Conservation (phyloP, 2,797 vertebrate genomes). For the Enteromius fasciolatus region DNA sequence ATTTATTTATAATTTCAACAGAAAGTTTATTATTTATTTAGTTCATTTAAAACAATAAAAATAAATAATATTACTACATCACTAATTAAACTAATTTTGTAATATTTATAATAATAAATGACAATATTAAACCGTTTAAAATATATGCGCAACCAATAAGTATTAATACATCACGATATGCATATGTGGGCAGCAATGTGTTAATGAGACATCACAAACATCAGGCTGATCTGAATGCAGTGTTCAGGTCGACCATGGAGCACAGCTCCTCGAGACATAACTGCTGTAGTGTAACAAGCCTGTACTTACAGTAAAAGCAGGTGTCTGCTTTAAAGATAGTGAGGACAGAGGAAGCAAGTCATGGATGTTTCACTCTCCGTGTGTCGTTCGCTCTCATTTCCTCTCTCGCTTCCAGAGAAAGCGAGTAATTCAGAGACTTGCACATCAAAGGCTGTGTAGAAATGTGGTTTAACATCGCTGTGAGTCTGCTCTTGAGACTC, state of each 20-base stretch:
- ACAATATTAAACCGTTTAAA: too few species aligned
- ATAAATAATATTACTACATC: too few species aligned
- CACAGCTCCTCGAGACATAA: background rate
- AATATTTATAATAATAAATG: too few species aligned
- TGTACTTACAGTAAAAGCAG: background rate
- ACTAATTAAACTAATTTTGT: too few species aligned
- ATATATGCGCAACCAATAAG: background rate
- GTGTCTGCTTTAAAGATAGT: background rate
- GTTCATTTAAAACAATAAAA: too few species aligned
- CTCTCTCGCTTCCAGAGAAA: conserved; percentile 31
- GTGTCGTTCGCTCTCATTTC: conserved; percentile 47
- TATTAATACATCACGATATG: background rate
- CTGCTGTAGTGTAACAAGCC: background rate
- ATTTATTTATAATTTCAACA: too few species aligned
- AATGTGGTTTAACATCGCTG: conserved; percentile 51
- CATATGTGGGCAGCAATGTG: background rate
- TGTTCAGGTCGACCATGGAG: background rate
- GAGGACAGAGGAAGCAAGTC: background rate
- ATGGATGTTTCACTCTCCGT: background rate
- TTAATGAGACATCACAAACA: background rate
- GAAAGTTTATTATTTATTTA: too few species aligned
- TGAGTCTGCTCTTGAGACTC: conserved; percentile 3
- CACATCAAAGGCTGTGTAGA: conserved; percentile 58
- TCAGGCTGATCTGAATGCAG: background rate
- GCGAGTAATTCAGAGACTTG: conserved; percentile 50